Conservation (phyloP, 2,797 vertebrate species). For the Alcedo quadribrachys region DNA sequence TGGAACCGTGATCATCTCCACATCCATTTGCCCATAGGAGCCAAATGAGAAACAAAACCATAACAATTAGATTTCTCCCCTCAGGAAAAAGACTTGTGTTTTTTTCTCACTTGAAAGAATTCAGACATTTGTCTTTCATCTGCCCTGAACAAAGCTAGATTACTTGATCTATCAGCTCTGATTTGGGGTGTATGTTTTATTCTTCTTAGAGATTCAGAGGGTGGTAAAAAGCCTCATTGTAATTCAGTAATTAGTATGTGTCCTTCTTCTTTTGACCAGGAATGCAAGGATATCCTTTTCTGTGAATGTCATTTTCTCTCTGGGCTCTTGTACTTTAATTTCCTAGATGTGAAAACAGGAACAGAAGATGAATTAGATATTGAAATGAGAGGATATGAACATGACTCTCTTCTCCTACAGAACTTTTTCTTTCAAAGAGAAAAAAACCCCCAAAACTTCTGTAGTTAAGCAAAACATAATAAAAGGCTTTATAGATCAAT, state of each 20-base stretch:
- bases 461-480: background rate
- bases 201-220: slow-evolving; percentile 53
- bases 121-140: slow-evolving; percentile 63
- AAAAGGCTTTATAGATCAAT: background rate
- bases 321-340: slow-evolving; percentile 66
- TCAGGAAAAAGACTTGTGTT: slow-evolving; percentile 5
- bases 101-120: slow-evolving; percentile 50
- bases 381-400: slow-evolving; percentile 33
- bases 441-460: background rate
- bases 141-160: slow-evolving; percentile 59
- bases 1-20: background rate
- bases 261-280: slow-evolving; percentile 57
- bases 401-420: slow-evolving; percentile 15
- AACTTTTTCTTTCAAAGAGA: slow-evolving; percentile 13
- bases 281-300: slow-evolving; percentile 68
- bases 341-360: slow-evolving; percentile 53
- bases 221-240: slow-evolving; percentile 52
- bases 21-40: background rate
- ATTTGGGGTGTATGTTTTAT: slow-evolving; percentile 59
- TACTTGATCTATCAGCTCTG: slow-evolving; percentile 17
- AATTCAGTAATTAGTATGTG: slow-evolving; percentile 70
- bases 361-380: slow-evolving; percentile 44
- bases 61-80: background rate
- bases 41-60: slow-evolving; percentile 36
- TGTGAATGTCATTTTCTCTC: slow-evolving; percentile 66